Base-by-base conservation (phyloP, 2,888 invertebrate genomes). In the Noctua janthina region DNA sequence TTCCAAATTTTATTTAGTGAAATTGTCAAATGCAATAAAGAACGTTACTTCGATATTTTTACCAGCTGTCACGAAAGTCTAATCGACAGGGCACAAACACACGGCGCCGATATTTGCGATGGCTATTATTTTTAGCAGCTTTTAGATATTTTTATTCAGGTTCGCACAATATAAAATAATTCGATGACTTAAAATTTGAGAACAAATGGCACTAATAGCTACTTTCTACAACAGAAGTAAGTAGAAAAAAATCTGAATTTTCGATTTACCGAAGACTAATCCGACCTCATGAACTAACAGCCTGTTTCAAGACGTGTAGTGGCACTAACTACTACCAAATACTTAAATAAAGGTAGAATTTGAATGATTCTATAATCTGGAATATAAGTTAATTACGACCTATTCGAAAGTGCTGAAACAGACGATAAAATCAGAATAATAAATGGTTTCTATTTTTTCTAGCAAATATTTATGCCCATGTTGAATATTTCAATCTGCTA, bases 31-130 rank as follows among this genome's bases (percentile, higher is more conserved):
- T 74, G 74, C 74, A 49, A 23, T 72, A 4, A 29, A 49, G 3
- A 17, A 46, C 15, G 23, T 49, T 17, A 23, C 2, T 74, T 49
- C 1, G 17, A 51, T 74, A 74, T 74, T 73, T 74, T 74, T 74
- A 35, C 35, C 35, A 49, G 23, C 71, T 71, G 74, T 74, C 71
- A 46, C 23, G n/a, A 20, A 49, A 17, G 29, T 35, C 11, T 49
- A 17, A 71, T 17, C 35, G 71, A 35, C 17, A 17, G 23, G 56
- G 11, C 10, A 56, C 56, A 13, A 11, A 62, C 29, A 15, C 46
- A 7, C 73, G n/a, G n/a, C 51, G 17, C 17, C 35, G n/a, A 17
- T 49, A 17, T 74, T 73, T 73, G 35, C 7, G n/a, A 49, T 35
- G 2, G 2, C 15, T 46, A 15, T 29, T 29, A 71, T 72, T 62